Percentiles rank a stretch among this genome's conserved stretches.
Conservation (phyloP, 2,113 vertebrate species). For the Siniperca chuatsi region DNA sequence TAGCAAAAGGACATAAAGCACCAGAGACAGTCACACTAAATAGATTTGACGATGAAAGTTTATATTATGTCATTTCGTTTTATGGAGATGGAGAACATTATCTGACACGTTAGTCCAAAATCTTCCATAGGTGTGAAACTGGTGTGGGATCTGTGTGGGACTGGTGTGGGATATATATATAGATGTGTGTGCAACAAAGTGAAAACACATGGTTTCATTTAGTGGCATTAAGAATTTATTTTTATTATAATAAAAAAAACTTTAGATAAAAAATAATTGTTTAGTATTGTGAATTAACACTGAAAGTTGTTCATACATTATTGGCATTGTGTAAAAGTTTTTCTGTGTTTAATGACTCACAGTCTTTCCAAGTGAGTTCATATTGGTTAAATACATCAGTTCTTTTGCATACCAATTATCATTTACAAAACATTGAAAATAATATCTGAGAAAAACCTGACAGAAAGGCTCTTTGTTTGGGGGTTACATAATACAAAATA, state of each 20-base stretch:
- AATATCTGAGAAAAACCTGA: not conserved
- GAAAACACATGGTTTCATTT: not conserved
- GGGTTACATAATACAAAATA: conserved; percentile 68
- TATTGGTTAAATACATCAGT: conserved; percentile 32
- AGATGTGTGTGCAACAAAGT: not conserved
- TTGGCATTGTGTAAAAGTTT: conserved; percentile 17
- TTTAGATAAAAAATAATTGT: conserved; percentile 36
- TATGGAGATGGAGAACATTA: too few relatives aligned
- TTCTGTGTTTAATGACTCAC: conserved; percentile 17
- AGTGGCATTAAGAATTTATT: conserved; percentile 61
- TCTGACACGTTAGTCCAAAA: too few relatives aligned
- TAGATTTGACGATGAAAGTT: too few relatives aligned
- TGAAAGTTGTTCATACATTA: conserved; percentile 20
- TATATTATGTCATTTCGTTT: too few relatives aligned
- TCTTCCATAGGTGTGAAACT: too few relatives aligned
- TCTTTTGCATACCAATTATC: conserved; percentile 43
- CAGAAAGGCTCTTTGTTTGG: conserved; percentile 63
- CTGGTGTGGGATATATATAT: too few relatives aligned
- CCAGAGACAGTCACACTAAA: too few relatives aligned
- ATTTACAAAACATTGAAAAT: conserved; percentile 37
- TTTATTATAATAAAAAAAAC: conserved; percentile 34
- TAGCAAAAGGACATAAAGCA: too few relatives aligned
- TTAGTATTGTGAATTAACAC: conserved; percentile 32
- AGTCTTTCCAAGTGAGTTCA: conserved; percentile 42
- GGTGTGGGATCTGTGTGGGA: too few relatives aligned